Conservation (phyloP, 1,140 invertebrate genomes). For the Bombyx mandarina region DNA sequence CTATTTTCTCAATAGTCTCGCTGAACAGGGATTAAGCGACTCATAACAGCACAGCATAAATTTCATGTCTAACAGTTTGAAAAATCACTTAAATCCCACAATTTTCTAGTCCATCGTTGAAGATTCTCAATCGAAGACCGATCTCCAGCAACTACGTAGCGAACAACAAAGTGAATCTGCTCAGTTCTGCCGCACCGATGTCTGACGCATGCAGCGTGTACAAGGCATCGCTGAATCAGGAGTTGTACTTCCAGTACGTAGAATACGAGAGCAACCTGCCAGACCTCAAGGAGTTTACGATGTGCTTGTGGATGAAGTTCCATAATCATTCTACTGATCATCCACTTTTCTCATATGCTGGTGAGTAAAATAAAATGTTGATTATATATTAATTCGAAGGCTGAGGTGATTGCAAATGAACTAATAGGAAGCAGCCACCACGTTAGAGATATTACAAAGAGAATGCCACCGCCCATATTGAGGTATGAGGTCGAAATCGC, state of each 20-base stretch:
- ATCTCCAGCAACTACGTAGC: conserved; percentile 18
- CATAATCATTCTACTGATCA: conserved; percentile 85
- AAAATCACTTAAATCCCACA: not conserved
- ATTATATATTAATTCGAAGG: too few relatives aligned
- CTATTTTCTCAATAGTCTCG: too few relatives aligned
- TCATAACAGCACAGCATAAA: too few relatives aligned
- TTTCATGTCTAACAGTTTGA: too few relatives aligned
- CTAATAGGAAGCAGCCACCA: too few relatives aligned
- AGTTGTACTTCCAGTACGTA: conserved; percentile 78
- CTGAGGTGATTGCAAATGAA: too few relatives aligned
- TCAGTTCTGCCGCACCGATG: conserved; percentile 21
- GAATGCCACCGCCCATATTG: too few relatives aligned
- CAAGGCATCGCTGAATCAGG: conserved; percentile 78
- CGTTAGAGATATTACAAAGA: too few relatives aligned
- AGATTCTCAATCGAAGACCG: conserved; percentile 48
- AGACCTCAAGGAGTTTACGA: conserved; percentile 83
- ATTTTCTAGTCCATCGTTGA: conserved; percentile 34
- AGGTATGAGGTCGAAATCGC: too few relatives aligned
- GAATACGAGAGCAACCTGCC: conserved; percentile 80
- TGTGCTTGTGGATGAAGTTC: conserved; percentile 86
- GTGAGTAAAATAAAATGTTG: conserved; percentile 65
- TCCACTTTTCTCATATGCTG: conserved; percentile 84
- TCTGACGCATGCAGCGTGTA: conserved; percentile 75
- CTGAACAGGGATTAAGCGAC: too few relatives aligned
- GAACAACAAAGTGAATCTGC: conserved; percentile 27